phyloP scores from a whole-genome alignment of 1,140 invertebrate genomes.

The Drosophila sp. region DNA sequence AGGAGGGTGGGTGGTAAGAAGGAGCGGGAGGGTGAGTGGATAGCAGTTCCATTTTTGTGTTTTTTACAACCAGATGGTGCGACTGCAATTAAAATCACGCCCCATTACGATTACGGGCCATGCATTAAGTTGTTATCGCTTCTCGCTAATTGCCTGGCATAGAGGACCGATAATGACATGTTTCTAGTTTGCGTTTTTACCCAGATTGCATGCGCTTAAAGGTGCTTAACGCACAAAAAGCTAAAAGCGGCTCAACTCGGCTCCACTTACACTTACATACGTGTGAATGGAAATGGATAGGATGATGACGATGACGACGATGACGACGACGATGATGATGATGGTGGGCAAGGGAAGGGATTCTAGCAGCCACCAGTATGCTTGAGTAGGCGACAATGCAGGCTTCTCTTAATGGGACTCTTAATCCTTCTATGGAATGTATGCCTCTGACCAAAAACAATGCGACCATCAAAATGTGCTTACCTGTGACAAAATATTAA shows the following conservation, averaged over 20 bases:
- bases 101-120: constrained; percentile 31
- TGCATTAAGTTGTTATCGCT: constrained; percentile 60
- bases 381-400: neutral
- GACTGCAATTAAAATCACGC: constrained; percentile 35
- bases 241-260: neutral
- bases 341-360: neutral
- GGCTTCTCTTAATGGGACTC: neutral
- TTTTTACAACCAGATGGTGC: constrained; percentile 2
- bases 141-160: constrained; percentile 55
- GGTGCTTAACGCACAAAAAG: constrained; percentile 11
- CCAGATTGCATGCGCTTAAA: constrained; percentile 19
- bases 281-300: neutral
- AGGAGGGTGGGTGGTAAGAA: neutral
- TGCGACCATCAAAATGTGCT: no score
- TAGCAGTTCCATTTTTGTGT: neutral
- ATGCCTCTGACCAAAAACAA: no score
- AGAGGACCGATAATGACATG: constrained; percentile 44
- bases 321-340: neutral
- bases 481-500: no score
- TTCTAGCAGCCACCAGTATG: neutral
- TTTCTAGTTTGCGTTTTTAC: constrained; percentile 11
- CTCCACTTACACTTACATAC: neutral
- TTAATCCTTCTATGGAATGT: neutral
- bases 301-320: neutral
- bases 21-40: neutral